phyloP scores from a whole-genome alignment of 2,113 vertebrate genomes.

The Electrona antarctica region DNA sequence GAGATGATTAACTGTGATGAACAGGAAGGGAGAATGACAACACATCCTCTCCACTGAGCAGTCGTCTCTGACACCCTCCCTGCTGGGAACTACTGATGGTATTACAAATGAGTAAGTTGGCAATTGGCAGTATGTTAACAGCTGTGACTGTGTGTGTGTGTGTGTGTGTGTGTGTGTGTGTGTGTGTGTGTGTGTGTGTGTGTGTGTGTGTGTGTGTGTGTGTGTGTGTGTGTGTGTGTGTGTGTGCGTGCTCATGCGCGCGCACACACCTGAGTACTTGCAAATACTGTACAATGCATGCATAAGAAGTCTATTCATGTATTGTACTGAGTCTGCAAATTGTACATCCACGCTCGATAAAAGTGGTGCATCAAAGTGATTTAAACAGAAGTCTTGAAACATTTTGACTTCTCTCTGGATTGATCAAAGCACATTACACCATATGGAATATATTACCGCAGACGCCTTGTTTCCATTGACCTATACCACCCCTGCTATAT shows the following conservation, averaged over 20 bases:
- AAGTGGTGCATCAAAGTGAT: slow-evolving; percentile 12
- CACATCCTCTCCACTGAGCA: slow-evolving; percentile 17
- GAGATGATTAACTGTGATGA: slow-evolving; percentile 36
- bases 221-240: background rate
- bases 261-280: too few species aligned
- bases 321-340: background rate
- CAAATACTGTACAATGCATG: too few species aligned
- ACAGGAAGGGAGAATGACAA: slow-evolving; percentile 34
- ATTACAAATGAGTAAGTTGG: background rate
- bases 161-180: background rate
- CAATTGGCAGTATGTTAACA: background rate
- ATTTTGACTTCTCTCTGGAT: slow-evolving; percentile 31
- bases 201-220: background rate
- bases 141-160: background rate
- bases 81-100: background rate
- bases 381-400: slow-evolving; percentile 28
- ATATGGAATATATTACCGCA: slow-evolving; percentile 64
- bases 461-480: slow-evolving; percentile 49
- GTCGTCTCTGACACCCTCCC: background rate
- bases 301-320: background rate
- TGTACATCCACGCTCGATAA: background rate
- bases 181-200: slow-evolving; percentile 6
- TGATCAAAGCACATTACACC: slow-evolving; percentile 56
- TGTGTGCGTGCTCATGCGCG: background rate
- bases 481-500: slow-evolving; percentile 51